Evolutionary conservation across 2,113 vertebrate genomes (phyloP).

Genomic region (Microcebus ravelobensis): DNA sequence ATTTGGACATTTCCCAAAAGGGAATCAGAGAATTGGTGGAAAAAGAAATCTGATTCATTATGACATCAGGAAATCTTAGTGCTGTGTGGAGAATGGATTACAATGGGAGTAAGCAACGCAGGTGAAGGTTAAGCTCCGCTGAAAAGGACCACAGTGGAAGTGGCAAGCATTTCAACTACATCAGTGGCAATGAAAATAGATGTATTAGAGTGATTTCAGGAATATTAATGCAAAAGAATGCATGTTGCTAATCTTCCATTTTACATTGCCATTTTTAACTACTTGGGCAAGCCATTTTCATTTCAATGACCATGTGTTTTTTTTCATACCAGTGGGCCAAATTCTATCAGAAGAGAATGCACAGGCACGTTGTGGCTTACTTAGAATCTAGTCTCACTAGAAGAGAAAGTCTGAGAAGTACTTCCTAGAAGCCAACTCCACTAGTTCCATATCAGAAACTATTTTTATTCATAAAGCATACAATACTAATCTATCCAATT

Average conservation of each 20-base stretch:
- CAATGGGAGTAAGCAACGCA: fast-evolving
- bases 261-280: not conserved
- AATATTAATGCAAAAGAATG: no score
- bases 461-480: not conserved
- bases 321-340: not conserved
- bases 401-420: not conserved
- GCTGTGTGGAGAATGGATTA: not conserved
- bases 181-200: not conserved
- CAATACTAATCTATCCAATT: not conserved
- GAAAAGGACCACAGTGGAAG: not conserved
- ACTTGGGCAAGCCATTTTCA: not conserved
- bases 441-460: not conserved
- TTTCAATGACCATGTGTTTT: not conserved
- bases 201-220: not conserved
- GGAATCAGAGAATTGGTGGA: not conserved
- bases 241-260: not conserved
- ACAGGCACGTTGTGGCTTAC: not conserved
- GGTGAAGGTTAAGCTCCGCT: no score
- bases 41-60: not conserved
- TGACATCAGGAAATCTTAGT: not conserved
- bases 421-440: not conserved
- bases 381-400: not conserved
- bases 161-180: not conserved
- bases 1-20: not conserved
- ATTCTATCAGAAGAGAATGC: not conserved